Base-by-base conservation (phyloP, 2,888 invertebrate genomes). In the Chrysotoxum bicinctum region DNA sequence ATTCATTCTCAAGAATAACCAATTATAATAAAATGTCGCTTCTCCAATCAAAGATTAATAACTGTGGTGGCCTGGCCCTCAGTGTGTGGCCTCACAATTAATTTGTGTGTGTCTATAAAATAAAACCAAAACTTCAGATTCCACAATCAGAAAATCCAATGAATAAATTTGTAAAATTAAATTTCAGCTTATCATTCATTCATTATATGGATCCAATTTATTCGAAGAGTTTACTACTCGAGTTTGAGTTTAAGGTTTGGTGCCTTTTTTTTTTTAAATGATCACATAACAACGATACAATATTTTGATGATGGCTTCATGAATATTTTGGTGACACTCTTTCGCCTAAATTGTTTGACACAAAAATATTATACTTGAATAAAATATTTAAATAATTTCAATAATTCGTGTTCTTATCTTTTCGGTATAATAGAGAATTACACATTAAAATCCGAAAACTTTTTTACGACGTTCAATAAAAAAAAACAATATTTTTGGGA, bases 51-150 rank as follows among this genome's bases (percentile, higher is more conserved):
- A 66, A 50, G 10, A 2, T 32, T 64, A 14, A 48, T 21, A 21
- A 21, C 32, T 64, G 48, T 32, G 32, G 66, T 35, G 66, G 19
- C 48, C 48, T 35, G 66, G 19, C 48, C 48, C 48, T 21, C 64
- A 48, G 48, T 66, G 66, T 66, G 66, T 66, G 66, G 66, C 48
- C 66, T 35, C n/a, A 10, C 19, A 32, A 35, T 21, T 35, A 50
- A n/a, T 35, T 48, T 14, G 5, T 23, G 21, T 40, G 6, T 10
- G 37, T 14, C 21, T 21, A 48, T 43, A 30, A 66, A 66, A 64
- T 32, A 16, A 48, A 64, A 64, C 19, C 32, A 64, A n/a, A 48
- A 48, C 5, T 19, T 32, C 6, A 50, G n/a, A 66, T 35, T 64
- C 14, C 3, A 45, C 16, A 30, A n/a, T 43, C 3, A 48, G 2